phyloP scores from a whole-genome alignment of 2,113 vertebrate genomes.

The Genyomyrus donnyi region DNA sequence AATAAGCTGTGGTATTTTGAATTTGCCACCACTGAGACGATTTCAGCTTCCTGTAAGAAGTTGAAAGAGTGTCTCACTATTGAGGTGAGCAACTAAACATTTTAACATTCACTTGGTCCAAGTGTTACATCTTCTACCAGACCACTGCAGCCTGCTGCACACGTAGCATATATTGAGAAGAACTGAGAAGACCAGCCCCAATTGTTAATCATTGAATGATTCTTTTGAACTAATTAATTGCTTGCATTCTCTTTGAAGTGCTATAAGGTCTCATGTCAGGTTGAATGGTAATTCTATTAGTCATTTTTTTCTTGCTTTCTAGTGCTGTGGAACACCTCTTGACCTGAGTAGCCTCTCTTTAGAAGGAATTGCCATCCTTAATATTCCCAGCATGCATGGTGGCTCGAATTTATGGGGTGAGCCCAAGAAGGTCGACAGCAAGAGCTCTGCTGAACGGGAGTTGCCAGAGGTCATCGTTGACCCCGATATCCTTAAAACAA shows the following conservation, averaged over 20 bases:
- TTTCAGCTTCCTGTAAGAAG: constrained; percentile 69
- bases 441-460: constrained; percentile 37
- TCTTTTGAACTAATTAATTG: background rate
- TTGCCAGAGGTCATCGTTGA: constrained; percentile 68
- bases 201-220: background rate
- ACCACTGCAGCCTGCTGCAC: background rate
- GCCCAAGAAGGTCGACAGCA: constrained; percentile 50
- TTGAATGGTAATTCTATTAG: background rate
- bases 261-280: background rate
- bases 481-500: constrained; percentile 67
- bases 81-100: constrained; percentile 47
- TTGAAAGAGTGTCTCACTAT: constrained; percentile 54
- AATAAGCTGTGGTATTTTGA: constrained; percentile 73
- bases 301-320: background rate
- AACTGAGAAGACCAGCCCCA: background rate
- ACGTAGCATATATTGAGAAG: background rate
- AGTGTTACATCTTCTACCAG: background rate
- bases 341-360: constrained; percentile 56
- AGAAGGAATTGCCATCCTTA: constrained; percentile 60
- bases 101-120: background rate
- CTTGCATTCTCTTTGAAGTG: background rate
- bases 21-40: constrained; percentile 66
- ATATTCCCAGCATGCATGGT: constrained; percentile 68
- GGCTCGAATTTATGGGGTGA: constrained; percentile 73
- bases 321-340: constrained; percentile 60